phyloP scores from a whole-genome alignment of 2,888 invertebrate species.

The Euzophera pinguis region DNA sequence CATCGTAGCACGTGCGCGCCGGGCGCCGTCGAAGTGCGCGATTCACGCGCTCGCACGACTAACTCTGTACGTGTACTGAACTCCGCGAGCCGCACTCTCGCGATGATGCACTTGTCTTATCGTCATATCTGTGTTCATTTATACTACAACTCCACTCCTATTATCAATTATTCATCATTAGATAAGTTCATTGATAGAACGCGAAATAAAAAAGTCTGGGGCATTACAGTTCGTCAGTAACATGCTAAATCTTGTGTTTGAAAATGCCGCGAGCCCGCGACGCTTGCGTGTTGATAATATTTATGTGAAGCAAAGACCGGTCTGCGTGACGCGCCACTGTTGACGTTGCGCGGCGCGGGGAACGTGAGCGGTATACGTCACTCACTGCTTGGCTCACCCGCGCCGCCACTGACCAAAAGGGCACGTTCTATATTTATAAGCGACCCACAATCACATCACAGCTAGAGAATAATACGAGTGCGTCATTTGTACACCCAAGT shows the following conservation, averaged over 20 bases:
- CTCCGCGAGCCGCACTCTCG: slow-evolving; percentile 45
- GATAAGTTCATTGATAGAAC: slow-evolving; percentile 28
- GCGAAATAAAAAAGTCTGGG: slow-evolving; percentile 12
- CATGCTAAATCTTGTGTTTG: slow-evolving; percentile 16
- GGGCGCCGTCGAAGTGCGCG: slow-evolving; percentile 34
- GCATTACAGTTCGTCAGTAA: slow-evolving; percentile 23
- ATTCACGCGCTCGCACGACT: slow-evolving; percentile 60
- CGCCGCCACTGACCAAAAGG: slow-evolving; percentile 69
- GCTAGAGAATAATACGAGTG: slow-evolving; percentile 47
- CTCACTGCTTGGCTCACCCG: slow-evolving; percentile 69
- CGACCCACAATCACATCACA: slow-evolving; percentile 68
- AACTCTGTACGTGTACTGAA: slow-evolving; percentile 54
- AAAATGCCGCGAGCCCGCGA: slow-evolving; percentile 33
- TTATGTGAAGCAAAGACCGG: slow-evolving; percentile 48
- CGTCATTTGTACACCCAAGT: slow-evolving; percentile 48
- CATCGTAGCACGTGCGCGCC: slow-evolving; percentile 49
- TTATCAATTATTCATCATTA: slow-evolving; percentile 28
- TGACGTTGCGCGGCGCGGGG: slow-evolving; percentile 74
- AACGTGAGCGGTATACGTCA: slow-evolving; percentile 69
- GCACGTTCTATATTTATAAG: slow-evolving; percentile 73
- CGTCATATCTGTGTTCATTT: slow-evolving; percentile 62
- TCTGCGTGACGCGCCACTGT: slow-evolving; percentile 65
- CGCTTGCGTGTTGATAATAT: slow-evolving; percentile 56
- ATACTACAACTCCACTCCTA: slow-evolving; percentile 36
- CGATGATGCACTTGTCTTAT: slow-evolving; percentile 55